Conservation (phyloP, 2,113 vertebrate genomes). For the Isurus oxyrinchus region DNA sequence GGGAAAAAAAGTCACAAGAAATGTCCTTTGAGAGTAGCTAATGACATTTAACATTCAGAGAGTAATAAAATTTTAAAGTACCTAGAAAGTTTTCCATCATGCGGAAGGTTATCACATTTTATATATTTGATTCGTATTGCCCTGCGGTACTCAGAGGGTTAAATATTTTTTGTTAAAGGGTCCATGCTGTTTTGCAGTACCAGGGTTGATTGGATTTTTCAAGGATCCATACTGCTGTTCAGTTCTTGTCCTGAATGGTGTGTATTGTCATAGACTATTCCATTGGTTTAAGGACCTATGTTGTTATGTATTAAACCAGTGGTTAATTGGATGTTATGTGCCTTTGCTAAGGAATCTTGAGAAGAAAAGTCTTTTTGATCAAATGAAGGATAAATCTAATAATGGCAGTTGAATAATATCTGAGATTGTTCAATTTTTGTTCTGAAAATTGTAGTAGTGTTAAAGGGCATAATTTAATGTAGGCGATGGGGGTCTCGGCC, state of each 20-base stretch:
- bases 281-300: neutral
- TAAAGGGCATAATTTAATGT: neutral
- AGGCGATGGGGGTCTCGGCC: neutral
- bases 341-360: neutral
- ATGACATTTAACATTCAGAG: neutral
- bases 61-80: neutral
- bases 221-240: neutral
- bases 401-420: neutral
- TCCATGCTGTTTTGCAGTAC: neutral
- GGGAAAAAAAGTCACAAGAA: neutral
- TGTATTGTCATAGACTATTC: neutral
- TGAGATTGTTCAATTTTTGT: neutral
- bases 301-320: neutral
- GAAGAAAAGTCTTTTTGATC: neutral
- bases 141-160: neutral
- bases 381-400: neutral
- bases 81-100: neutral
- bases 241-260: neutral
- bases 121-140: neutral
- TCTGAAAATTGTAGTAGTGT: neutral
- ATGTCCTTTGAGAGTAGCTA: neutral
- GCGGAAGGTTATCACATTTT: neutral
- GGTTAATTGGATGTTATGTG: neutral
- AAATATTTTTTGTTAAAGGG: neutral
- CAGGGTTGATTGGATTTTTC: neutral